These are phyloP conservation scores for Corythaixoides concolor DNA, from an alignment of 2,113 vertebrate genomes.

Conservation along the genomic window DNA sequence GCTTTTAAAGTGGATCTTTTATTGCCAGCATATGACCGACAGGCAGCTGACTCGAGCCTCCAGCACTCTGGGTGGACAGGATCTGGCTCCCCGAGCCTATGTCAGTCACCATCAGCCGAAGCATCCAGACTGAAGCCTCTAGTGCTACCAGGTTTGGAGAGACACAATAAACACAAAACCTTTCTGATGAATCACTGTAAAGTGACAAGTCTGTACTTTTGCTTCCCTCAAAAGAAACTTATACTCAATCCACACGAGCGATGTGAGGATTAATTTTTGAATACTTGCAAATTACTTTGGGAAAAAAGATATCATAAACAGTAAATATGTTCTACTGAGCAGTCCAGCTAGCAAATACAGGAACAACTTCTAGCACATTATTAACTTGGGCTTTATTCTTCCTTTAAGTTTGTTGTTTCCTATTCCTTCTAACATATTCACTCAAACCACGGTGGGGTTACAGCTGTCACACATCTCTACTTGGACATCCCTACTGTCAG, in stretches of 20 bases:
- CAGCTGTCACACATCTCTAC: background rate
- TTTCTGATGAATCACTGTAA: background rate
- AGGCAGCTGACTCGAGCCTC: background rate
- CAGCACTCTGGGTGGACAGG: background rate
- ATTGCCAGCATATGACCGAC: background rate
- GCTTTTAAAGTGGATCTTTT: background rate
- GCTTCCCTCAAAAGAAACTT: background rate
- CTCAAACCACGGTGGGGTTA: background rate
- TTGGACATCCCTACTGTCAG: background rate
- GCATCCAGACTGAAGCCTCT: background rate
- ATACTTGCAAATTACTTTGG: background rate
- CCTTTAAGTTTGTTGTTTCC: background rate
- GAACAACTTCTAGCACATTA: background rate
- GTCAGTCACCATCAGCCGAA: background rate
- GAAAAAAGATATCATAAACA: background rate
- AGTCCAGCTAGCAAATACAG: background rate
- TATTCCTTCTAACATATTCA: background rate
- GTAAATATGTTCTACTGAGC: background rate
- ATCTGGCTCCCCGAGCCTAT: rapidly evolving
- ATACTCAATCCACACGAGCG: background rate
- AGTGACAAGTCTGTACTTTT: background rate
- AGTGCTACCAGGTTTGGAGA: background rate
- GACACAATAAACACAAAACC: background rate
- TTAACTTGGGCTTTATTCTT: background rate
- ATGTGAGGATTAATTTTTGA: background rate